A percentile compares a stretch with the other conserved stretches of the same genome.
phyloP scores from a whole-genome alignment of 2,888 invertebrate species.

The Choreutis nemorana region DNA sequence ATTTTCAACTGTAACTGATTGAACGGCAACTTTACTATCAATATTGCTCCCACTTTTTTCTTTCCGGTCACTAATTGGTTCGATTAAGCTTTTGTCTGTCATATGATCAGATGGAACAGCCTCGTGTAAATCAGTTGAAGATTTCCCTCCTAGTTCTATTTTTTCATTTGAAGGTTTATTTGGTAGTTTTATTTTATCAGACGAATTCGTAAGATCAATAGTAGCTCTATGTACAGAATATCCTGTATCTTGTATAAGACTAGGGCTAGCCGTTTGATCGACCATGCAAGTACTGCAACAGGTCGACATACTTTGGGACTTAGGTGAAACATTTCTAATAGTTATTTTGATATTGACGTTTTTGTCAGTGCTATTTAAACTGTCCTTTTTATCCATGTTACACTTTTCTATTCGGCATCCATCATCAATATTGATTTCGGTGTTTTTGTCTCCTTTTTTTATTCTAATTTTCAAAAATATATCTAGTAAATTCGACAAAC shows the following conservation, averaged over 20 bases:
- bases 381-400: constrained; percentile 11
- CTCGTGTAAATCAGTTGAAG: too few relatives aligned
- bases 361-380: constrained; percentile 17
- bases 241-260: constrained; percentile 15
- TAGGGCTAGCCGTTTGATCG: background rate
- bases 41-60: too few relatives aligned
- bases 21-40: too few relatives aligned
- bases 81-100: too few relatives aligned
- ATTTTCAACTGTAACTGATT: too few relatives aligned
- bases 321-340: constrained; percentile 31
- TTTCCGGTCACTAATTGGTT: too few relatives aligned
- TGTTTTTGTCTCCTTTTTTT: constrained; percentile 29
- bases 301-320: constrained; percentile 24
- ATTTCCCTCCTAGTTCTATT: too few relatives aligned
- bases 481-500: constrained; percentile 33
- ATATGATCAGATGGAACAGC: too few relatives aligned
- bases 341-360: constrained; percentile 39
- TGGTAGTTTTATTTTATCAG: constrained; percentile 14
- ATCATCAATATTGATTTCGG: constrained; percentile 27
- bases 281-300: constrained; percentile 26
- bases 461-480: constrained; percentile 40
- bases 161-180: too few relatives aligned
- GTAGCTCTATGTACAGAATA: constrained; percentile 30
- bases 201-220: constrained; percentile 24
- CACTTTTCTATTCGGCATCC: constrained; percentile 9